phyloP scores from a whole-genome alignment of 2,797 vertebrate genomes.

The Hippocampus kuda region DNA sequence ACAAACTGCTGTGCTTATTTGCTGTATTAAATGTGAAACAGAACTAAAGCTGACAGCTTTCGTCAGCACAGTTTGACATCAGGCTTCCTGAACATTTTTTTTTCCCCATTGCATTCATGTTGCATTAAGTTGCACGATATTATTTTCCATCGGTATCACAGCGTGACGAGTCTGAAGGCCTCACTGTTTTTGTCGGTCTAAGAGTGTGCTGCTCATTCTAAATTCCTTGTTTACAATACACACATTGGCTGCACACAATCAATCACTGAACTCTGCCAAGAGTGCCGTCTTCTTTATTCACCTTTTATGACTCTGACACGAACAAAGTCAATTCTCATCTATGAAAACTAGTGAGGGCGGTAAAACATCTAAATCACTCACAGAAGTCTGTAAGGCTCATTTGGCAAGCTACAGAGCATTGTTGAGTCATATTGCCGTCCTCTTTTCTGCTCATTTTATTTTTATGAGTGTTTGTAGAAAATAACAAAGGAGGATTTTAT shows the following conservation, averaged over 20 bases:
- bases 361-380: not conserved
- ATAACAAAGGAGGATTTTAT: not conserved
- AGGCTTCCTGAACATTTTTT: not conserved
- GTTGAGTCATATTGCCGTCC: not conserved
- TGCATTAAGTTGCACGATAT: not conserved
- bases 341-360: not conserved
- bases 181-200: constrained; percentile 23
- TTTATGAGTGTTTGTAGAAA: constrained; percentile 1
- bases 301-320: constrained; percentile 18
- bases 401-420: not conserved
- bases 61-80: constrained; percentile 4
- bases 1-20: constrained; percentile 1
- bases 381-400: not conserved
- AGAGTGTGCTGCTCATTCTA: constrained; percentile 31
- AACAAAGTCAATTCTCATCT: constrained; percentile 3
- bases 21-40: constrained; percentile 8
- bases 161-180: constrained; percentile 8
- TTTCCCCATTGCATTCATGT: not conserved
- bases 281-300: constrained; percentile 11
- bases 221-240: constrained; percentile 44
- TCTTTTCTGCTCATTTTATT: not conserved
- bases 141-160: not conserved
- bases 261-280: constrained; percentile 21
- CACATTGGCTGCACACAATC: constrained; percentile 24
- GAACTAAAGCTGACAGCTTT: constrained; percentile 11